Conservation (phyloP, 2,797 vertebrate species). For the Hephaestus fuliginosus region DNA sequence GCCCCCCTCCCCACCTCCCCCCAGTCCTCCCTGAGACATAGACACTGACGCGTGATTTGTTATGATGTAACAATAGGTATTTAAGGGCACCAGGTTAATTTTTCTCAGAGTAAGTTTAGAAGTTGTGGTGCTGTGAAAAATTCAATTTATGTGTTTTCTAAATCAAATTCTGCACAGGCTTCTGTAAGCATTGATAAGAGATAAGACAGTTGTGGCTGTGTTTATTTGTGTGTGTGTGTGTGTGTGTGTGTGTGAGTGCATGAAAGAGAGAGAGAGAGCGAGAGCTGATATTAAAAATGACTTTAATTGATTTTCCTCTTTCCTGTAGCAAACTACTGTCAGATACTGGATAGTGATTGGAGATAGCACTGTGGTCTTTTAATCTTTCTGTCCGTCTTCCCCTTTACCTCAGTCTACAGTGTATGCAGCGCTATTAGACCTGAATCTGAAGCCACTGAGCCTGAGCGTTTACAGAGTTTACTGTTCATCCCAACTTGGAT, state of each 20-base stretch:
- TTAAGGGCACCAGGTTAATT: neutral
- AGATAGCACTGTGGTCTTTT: neutral
- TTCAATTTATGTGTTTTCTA: slow-evolving; percentile 19
- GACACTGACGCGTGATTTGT: neutral
- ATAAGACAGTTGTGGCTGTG: slow-evolving; percentile 6
- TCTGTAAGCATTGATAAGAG: slow-evolving; percentile 18
- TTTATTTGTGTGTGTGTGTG: neutral
- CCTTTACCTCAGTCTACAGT: neutral
- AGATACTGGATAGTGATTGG: slow-evolving; percentile 3
- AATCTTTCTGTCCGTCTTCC: neutral
- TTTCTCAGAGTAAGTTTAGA: neutral
- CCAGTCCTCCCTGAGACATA: slow-evolving; percentile 1
- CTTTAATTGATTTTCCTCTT: slow-evolving; percentile 39
- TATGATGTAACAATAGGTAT: neutral
- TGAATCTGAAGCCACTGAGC: neutral
- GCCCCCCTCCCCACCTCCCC: neutral
- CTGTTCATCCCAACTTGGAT: neutral
- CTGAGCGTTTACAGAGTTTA: neutral
- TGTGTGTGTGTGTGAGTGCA: neutral
- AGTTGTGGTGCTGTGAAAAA: slow-evolving; percentile 17
- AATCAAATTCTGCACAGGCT: slow-evolving; percentile 26
- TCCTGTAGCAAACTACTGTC: neutral
- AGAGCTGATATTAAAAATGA: slow-evolving; percentile 9
- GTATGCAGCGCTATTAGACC: neutral
- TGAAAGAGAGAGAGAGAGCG: neutral